These are phyloP conservation scores for Oxyura jamaicensis DNA, from an alignment of 2,113 vertebrate species.

Conservation along the genomic window DNA sequence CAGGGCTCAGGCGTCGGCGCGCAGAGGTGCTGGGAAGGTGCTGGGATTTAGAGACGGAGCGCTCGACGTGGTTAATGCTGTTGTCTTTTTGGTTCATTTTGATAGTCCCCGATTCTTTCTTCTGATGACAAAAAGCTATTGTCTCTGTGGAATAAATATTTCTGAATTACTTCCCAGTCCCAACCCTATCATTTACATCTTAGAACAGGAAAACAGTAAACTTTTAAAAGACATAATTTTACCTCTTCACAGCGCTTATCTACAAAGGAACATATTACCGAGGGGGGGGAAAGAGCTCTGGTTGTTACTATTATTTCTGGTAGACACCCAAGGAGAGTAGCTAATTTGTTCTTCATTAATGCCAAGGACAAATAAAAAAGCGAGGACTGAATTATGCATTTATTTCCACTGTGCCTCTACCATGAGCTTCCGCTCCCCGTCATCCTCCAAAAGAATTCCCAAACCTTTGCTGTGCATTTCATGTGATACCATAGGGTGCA, in stretches of 20 bases:
- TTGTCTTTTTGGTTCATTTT: slow-evolving; percentile 72
- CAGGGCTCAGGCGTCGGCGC: background rate
- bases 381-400: slow-evolving; percentile 76
- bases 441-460: slow-evolving; percentile 67
- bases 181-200: slow-evolving; percentile 79
- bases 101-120: slow-evolving; percentile 72
- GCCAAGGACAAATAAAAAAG: slow-evolving; percentile 83
- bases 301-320: slow-evolving; percentile 82
- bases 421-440: slow-evolving; percentile 54
- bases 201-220: slow-evolving; percentile 80
- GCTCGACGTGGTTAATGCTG: background rate
- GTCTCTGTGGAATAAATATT: slow-evolving; percentile 78
- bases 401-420: slow-evolving; percentile 72
- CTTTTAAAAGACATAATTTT: slow-evolving; percentile 83
- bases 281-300: slow-evolving; percentile 49
- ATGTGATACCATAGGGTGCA: slow-evolving; percentile 61
- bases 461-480: slow-evolving; percentile 70
- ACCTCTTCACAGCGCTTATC: slow-evolving; percentile 85
- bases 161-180: slow-evolving; percentile 78
- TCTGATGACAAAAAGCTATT: slow-evolving; percentile 75
- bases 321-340: slow-evolving; percentile 83
- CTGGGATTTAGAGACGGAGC: background rate
- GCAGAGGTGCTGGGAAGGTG: background rate
- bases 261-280: slow-evolving; percentile 87
- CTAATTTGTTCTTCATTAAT: slow-evolving; percentile 85